These are phyloP conservation scores for Caenorhabditis sp. DNA, from an alignment of 2,888 invertebrate genomes.

Conservation along the genomic window DNA sequence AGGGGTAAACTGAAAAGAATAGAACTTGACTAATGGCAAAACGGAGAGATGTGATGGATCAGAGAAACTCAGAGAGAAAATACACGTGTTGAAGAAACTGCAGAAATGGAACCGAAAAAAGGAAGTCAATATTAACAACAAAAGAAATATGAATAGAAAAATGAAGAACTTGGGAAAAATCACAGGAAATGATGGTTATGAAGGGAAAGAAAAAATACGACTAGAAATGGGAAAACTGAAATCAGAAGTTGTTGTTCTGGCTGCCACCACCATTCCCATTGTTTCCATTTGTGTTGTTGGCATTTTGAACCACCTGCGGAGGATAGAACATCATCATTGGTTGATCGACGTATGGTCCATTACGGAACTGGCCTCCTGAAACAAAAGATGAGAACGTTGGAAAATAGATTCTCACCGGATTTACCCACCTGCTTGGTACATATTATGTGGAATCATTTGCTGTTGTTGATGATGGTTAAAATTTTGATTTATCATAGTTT, in stretches of 20 bases:
- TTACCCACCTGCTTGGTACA: constrained; percentile 16
- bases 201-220: neutral
- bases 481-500: constrained; percentile 4
- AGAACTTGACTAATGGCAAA: constrained; percentile 19
- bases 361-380: constrained; percentile 13
- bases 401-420: too few relatives aligned
- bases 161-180: neutral
- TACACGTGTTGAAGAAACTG: constrained; percentile 41
- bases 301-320: neutral
- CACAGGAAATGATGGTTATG: constrained; percentile 20
- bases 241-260: constrained; percentile 20
- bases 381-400: neutral
- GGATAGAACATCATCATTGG: neutral
- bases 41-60: constrained; percentile 36
- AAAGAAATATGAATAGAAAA: constrained; percentile 15
- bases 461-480: constrained; percentile 42
- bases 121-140: constrained; percentile 24
- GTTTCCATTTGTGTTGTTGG: neutral
- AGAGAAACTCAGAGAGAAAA: constrained; percentile 38
- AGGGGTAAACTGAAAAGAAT: neutral
- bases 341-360: neutral
- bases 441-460: constrained; percentile 23
- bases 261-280: constrained; percentile 8
- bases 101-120: constrained; percentile 5
- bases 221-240: neutral